Base-by-base conservation (phyloP, 1,140 invertebrate genomes). In the Leptopilina boulardi region DNA sequence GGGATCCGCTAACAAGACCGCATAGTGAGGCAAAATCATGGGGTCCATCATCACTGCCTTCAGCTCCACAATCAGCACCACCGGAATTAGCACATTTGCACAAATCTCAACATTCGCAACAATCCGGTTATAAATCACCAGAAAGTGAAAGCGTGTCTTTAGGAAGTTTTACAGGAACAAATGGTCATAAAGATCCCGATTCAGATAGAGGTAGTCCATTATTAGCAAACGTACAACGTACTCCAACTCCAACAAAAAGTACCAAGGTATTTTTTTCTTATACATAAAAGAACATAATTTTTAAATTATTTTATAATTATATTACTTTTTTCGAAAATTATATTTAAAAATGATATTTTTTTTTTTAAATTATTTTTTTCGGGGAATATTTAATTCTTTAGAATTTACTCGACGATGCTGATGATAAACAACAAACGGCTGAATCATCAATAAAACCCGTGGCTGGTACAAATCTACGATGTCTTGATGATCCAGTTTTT, bases 21-120 rank as follows among this genome's bases (percentile, higher is more conserved):
- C 93, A 94, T 86, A 94, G 94, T 86, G 94, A 95, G 91, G 92
- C 94, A 51, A 94, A 94, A 85, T 93, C 92, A 72, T 94, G 93
- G 91, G 94, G 92, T 78, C 93, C 93, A 75, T 92, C 93, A 59
- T 93, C 94, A 80, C 88, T 93, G 81, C 93, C 92, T 73, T 93
- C 93, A 74, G 92, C 93, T 73, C 93, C 94, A 74, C 93, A 94
- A 83, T 94, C 94, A 74, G 94, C 93, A 80, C 93, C 94, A 54
- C 93, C 94, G 75, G 93, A 94, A 86, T 89, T 94, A 83, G 90
- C 92, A 77, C 92, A 92, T 80, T 91, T 92, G 88, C 89, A 91
- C 86, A 88, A 89, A 79, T 88, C 85, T 19, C 89, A 88, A 15
- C 88, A 91, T 13, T 90, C 87, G 3, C 89, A 90, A 38, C 87